phyloP scores from a whole-genome alignment of 1,140 invertebrate genomes.

The Forficula auricularia region DNA sequence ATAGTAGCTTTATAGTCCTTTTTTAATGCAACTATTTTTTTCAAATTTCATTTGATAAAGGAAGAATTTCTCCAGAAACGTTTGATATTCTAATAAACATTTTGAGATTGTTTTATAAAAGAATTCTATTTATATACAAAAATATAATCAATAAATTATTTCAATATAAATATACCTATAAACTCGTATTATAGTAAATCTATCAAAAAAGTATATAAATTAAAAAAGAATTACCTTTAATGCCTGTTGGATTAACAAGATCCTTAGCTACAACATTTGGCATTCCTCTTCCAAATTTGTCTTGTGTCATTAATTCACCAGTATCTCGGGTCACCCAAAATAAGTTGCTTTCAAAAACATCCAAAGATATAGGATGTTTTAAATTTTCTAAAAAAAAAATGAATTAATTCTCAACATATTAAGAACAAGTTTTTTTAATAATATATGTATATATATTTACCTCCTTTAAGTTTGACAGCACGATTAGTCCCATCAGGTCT shows the following conservation, averaged over 20 bases:
- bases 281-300: constrained; percentile 93
- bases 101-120: too few relatives aligned
- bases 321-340: constrained; percentile 76
- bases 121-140: too few relatives aligned
- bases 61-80: too few relatives aligned
- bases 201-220: too few relatives aligned
- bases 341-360: constrained; percentile 80
- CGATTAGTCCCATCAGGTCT: constrained; percentile 64
- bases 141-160: too few relatives aligned
- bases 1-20: too few relatives aligned
- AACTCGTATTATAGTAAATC: too few relatives aligned
- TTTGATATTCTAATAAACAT: too few relatives aligned
- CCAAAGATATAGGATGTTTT: constrained; percentile 67
- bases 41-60: too few relatives aligned
- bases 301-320: constrained; percentile 68
- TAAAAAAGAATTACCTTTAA: constrained; percentile 40
- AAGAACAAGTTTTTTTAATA: constrained; percentile 4
- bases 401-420: not conserved
- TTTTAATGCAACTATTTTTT: too few relatives aligned
- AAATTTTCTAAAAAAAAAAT: constrained; percentile 34
- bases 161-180: too few relatives aligned
- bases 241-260: constrained; percentile 62
- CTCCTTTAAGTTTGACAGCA: constrained; percentile 49
- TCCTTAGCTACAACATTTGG: constrained; percentile 60
- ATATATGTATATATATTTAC: constrained; percentile 14